phyloP scores from a whole-genome alignment of 1,140 invertebrate genomes.

The Venturia canescens region DNA sequence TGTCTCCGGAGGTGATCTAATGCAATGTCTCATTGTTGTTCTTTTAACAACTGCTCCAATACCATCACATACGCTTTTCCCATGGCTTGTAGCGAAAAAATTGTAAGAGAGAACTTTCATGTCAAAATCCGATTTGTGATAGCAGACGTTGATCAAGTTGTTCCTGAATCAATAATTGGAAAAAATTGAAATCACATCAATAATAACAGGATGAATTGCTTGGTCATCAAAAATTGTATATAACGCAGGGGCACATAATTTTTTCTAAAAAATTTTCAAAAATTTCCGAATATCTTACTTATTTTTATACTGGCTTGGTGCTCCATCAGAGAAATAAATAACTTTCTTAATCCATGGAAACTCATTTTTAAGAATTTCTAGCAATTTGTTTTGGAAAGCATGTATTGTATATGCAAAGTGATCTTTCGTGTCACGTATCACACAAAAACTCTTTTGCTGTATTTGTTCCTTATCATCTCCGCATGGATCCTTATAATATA shows the following conservation, averaged over 20 bases:
- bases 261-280: neutral
- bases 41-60: conserved; percentile 17
- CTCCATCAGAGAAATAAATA: conserved; percentile 50
- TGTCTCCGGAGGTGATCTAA: neutral
- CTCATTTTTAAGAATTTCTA: conserved; percentile 34
- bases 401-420: conserved; percentile 49
- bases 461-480: conserved; percentile 13
- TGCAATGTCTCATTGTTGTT: neutral
- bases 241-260: neutral
- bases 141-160: conserved; percentile 36
- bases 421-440: conserved; percentile 41
- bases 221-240: neutral
- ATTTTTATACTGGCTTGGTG: conserved; percentile 54
- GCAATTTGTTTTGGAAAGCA: conserved; percentile 41
- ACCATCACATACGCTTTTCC: conserved; percentile 29
- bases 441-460: conserved; percentile 40
- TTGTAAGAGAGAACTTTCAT: conserved; percentile 42
- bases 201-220: neutral
- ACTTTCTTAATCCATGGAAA: conserved; percentile 49
- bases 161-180: neutral
- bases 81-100: conserved; percentile 42
- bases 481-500: conserved; percentile 35
- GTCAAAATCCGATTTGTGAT: conserved; percentile 44
- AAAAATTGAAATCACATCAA: neutral
- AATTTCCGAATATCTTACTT: conserved; percentile 45